Conservation (phyloP, 2,797 vertebrate species). For the Tragopan temminckii region DNA sequence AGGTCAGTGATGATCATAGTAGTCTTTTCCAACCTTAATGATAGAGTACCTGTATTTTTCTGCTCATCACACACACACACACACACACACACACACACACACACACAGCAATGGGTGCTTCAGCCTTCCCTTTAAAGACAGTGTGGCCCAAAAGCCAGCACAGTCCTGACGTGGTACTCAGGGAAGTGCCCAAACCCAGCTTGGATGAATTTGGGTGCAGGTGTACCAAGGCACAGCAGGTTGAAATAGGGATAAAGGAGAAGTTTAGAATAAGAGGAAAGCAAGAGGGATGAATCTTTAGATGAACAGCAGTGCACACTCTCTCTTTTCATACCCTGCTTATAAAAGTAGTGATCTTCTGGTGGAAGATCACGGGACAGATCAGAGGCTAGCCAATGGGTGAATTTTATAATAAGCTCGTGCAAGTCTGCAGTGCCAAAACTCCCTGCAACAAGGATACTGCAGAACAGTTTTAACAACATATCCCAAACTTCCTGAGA, state of each 20-base stretch:
- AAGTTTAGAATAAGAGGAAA: neutral
- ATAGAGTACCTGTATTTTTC: neutral
- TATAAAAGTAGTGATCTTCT: constrained; percentile 20
- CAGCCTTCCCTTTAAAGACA: accelerated
- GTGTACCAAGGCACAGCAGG: neutral
- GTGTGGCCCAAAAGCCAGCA: neutral
- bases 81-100: no score
- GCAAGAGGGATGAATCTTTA: neutral
- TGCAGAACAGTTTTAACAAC: constrained; percentile 62
- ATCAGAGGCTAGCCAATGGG: neutral
- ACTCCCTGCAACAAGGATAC: constrained; percentile 47
- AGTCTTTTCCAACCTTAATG: no score
- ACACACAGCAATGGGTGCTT: accelerated
- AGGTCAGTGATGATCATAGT: no score
- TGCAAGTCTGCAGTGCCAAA: constrained; percentile 20
- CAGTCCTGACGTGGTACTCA: neutral
- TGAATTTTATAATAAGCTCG: constrained; percentile 34
- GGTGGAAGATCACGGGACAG: neutral
- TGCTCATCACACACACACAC: no score
- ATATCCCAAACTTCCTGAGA: constrained; percentile 80
- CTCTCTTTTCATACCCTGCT: neutral
- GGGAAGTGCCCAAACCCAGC: neutral
- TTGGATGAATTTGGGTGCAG: neutral
- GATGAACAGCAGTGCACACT: neutral
- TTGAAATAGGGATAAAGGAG: neutral